Percentiles rank a stretch among this genome's conserved stretches.
Conservation (phyloP, 2,888 invertebrate genomes). For the Polia nebulosa region DNA sequence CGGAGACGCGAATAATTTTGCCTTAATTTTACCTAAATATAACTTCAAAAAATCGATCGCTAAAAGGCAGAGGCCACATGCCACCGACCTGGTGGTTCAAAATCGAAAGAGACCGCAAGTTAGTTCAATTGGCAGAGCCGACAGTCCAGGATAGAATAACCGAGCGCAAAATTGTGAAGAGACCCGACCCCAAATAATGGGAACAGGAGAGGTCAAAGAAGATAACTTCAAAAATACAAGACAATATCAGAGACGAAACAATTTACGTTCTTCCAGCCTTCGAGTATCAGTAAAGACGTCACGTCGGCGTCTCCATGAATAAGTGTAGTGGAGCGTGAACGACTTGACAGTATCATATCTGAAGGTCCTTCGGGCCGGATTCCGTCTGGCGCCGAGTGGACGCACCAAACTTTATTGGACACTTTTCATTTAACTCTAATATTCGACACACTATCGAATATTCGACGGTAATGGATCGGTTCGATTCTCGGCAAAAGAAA, state of each 20-base stretch:
- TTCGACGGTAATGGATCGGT: slow-evolving; percentile 27
- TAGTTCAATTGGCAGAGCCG: too few relatives aligned
- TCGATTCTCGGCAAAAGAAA: slow-evolving; percentile 13
- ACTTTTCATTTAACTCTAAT: slow-evolving; percentile 81
- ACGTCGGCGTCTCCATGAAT: slow-evolving; percentile 78
- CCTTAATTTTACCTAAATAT: too few relatives aligned
- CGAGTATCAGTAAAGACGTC: slow-evolving; percentile 76
- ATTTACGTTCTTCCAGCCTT: slow-evolving; percentile 51
- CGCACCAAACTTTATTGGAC: slow-evolving; percentile 88
- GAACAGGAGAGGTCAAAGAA: too few relatives aligned
- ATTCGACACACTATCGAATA: slow-evolving; percentile 61
- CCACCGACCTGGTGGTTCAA: too few relatives aligned
- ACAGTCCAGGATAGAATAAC: too few relatives aligned
- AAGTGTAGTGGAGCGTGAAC: slow-evolving; percentile 83
- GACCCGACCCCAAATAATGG: too few relatives aligned
- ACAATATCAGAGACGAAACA: neutral
- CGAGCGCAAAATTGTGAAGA: too few relatives aligned
- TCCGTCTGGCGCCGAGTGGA: slow-evolving; percentile 72
- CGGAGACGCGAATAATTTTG: too few relatives aligned
- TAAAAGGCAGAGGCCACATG: too few relatives aligned
- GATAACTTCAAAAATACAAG: neutral
- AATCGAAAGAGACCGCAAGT: too few relatives aligned
- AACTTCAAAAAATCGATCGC: too few relatives aligned
- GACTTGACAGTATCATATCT: slow-evolving; percentile 87
- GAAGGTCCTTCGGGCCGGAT: slow-evolving; percentile 69